Conservation (phyloP, 2,797 vertebrate species). For the Cyclopterus lumpus region DNA sequence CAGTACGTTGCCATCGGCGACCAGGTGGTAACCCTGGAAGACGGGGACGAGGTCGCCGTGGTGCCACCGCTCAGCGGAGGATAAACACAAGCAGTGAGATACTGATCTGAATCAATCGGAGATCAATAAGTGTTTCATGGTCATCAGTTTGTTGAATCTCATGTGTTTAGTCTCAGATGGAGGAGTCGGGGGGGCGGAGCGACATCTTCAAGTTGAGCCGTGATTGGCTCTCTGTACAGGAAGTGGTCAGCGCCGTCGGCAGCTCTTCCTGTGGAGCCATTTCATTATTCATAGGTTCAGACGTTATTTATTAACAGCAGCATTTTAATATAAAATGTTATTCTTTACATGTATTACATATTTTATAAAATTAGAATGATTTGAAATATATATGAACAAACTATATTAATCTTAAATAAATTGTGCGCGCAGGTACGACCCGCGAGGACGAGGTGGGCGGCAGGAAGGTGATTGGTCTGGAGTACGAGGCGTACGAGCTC, state of each 20-base stretch:
- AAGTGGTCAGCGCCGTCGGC: constrained; percentile 83
- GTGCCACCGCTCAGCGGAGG: constrained; percentile 96
- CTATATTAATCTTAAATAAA: neutral
- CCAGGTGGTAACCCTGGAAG: constrained; percentile 82
- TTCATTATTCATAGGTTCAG: constrained; percentile 90
- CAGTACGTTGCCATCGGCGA: constrained; percentile 91
- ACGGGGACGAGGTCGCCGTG: constrained; percentile 94
- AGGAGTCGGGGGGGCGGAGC: constrained; percentile 63
- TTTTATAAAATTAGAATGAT: neutral
- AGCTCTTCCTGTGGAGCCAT: constrained; percentile 90
- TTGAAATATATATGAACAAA: neutral
- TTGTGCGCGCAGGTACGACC: constrained; percentile 85
- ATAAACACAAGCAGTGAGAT: constrained; percentile 64
- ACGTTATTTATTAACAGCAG: neutral
- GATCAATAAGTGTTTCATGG: neutral
- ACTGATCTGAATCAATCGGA: neutral
- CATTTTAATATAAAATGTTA: too few relatives aligned
- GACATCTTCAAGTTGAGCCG: constrained; percentile 86
- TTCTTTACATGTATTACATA: neutral
- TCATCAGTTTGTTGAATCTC: too few relatives aligned
- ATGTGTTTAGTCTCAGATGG: constrained; percentile 55
- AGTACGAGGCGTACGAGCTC: constrained; percentile 91
- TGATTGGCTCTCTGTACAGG: constrained; percentile 87
- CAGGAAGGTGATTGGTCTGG: constrained; percentile 88
- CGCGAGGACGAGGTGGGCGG: constrained; percentile 90